Percentiles rank a stretch among this genome's conserved stretches.
These are phyloP conservation scores for Drosophila jambulina DNA, from an alignment of 1,140 invertebrate genomes.

Conservation along the genomic window DNA sequence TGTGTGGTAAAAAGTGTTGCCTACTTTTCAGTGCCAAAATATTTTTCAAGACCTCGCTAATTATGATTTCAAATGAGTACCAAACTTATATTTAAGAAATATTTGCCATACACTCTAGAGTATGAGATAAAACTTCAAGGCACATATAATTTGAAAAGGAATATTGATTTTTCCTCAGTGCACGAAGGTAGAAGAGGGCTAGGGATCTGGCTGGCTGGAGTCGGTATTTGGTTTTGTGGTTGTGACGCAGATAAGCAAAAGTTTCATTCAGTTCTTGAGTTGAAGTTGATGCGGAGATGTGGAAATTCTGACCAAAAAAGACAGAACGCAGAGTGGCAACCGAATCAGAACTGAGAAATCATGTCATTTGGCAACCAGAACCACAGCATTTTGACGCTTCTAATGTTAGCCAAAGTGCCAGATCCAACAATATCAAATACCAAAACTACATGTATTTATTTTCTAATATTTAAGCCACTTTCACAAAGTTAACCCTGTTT, in stretches of 20 bases:
- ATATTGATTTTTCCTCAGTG: slow-evolving; percentile 1
- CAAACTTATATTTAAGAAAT: neutral
- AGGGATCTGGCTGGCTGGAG: slow-evolving; percentile 36
- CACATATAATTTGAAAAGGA: neutral
- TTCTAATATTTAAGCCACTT: no score
- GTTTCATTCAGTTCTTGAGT: slow-evolving; percentile 46
- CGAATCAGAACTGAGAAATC: slow-evolving; percentile 69
- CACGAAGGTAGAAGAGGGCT: neutral
- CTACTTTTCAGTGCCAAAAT: neutral
- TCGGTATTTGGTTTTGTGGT: slow-evolving; percentile 48
- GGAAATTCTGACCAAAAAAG: slow-evolving; percentile 33
- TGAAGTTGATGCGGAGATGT: slow-evolving; percentile 40
- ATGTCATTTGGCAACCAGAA: slow-evolving; percentile 66
- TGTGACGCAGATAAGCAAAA: slow-evolving; percentile 74
- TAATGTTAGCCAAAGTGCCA: slow-evolving; percentile 58
- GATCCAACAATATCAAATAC: neutral
- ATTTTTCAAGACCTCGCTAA: neutral
- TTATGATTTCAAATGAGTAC: neutral
- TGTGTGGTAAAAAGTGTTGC: neutral
- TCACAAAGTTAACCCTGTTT: neutral
- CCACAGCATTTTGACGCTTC: slow-evolving; percentile 60
- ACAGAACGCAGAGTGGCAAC: slow-evolving; percentile 23
- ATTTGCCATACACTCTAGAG: neutral
- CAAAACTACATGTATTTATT: neutral
- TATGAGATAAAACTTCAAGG: neutral